These are phyloP conservation scores for Drosophila arawakana DNA, from an alignment of 1,140 invertebrate species.

Conservation along the genomic window DNA sequence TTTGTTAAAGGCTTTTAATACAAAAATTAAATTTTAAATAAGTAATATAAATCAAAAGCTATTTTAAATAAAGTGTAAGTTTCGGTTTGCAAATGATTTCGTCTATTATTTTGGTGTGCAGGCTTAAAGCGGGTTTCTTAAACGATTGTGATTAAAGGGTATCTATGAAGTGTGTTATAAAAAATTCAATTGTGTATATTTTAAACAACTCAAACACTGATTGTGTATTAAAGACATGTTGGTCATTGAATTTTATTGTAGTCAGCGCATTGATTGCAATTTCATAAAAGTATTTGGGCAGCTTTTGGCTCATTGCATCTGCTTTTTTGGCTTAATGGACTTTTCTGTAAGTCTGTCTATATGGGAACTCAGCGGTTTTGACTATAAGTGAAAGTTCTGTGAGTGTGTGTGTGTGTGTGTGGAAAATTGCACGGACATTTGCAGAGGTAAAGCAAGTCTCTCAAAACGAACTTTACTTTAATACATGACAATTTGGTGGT, in stretches of 20 bases:
- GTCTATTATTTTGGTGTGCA: no score
- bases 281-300: conserved; percentile 63
- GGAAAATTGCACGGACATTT: conserved; percentile 65
- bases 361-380: conserved; percentile 12
- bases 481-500: conserved; percentile 2
- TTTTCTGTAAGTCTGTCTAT: conserved; percentile 3
- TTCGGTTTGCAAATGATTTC: not conserved
- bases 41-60: no score
- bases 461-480: not conserved
- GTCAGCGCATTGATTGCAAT: conserved; percentile 66
- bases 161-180: not conserved
- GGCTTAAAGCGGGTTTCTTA: no score
- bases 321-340: not conserved
- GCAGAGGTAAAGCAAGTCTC: conserved; percentile 1
- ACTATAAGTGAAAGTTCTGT: conserved; percentile 69
- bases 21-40: not conserved
- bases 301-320: conserved; percentile 69
- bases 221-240: conserved; percentile 38
- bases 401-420: conserved; percentile 30
- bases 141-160: not conserved
- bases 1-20: no score
- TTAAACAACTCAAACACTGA: no score
- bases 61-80: not conserved
- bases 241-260: conserved; percentile 37
- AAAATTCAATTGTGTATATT: no score